phyloP scores from a whole-genome alignment of 2,113 vertebrate species.

The Tonatia bakeri region DNA sequence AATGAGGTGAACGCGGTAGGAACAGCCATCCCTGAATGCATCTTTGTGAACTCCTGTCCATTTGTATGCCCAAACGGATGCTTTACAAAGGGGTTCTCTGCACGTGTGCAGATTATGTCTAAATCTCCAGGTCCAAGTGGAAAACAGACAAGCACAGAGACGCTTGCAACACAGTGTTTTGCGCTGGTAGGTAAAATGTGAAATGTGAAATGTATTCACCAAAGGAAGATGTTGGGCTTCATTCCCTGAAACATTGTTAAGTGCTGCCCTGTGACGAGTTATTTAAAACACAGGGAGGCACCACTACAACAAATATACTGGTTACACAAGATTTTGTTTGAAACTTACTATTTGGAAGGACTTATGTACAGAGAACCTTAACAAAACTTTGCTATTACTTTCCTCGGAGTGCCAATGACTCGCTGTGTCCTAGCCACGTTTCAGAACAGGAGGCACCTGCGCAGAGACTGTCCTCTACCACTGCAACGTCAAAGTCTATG shows the following conservation, averaged over 20 bases:
- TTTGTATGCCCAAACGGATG: neutral
- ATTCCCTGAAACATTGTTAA: neutral
- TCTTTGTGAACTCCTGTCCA: neutral
- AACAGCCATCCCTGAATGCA: neutral
- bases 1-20: neutral
- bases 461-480: neutral
- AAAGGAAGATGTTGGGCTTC: neutral
- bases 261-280: neutral
- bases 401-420: neutral
- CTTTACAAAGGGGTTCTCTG: neutral
- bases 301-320: accelerated
- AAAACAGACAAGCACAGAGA: neutral
- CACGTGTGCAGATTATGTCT: no score
- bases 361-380: neutral
- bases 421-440: neutral
- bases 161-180: neutral
- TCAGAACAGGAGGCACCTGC: neutral
- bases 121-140: neutral
- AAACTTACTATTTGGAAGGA: neutral
- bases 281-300: neutral
- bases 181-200: neutral
- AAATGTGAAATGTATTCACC: neutral
- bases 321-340: neutral
- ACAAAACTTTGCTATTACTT: neutral
- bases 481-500: neutral